Evolutionary conservation across 2,113 vertebrate genomes (phyloP).

Genomic region (Microtus ochrogaster): DNA sequence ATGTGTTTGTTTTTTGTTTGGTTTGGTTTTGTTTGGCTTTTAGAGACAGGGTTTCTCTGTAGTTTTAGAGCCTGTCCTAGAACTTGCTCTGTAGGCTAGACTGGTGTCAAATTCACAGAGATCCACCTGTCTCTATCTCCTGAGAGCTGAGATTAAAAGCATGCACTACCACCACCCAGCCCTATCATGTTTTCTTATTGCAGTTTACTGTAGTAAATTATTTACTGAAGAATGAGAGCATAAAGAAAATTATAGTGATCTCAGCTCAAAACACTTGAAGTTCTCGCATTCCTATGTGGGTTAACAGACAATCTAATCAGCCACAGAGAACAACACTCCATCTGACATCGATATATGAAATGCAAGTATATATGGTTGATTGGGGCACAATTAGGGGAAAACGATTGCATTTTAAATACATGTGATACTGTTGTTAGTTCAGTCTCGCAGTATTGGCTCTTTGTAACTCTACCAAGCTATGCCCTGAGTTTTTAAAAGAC

Average conservation of each 20-base stretch:
- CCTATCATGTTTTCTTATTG: slow-evolving; percentile 34
- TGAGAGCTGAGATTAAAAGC: too few relatives aligned
- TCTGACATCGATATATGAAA: neutral
- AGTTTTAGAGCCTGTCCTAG: too few relatives aligned
- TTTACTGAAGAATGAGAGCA: slow-evolving; percentile 68
- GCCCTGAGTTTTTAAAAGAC: neutral
- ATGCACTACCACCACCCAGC: too few relatives aligned
- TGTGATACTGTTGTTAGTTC: neutral
- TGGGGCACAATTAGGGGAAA: neutral
- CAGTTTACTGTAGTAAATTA: slow-evolving; percentile 65
- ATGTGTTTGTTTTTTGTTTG: too few relatives aligned
- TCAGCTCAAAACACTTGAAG: slow-evolving; percentile 47
- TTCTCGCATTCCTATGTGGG: slow-evolving; percentile 50
- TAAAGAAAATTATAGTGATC: slow-evolving; percentile 65
- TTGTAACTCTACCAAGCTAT: neutral
- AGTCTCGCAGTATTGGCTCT: neutral
- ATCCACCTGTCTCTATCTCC: too few relatives aligned
- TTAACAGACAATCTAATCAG: slow-evolving; percentile 14
- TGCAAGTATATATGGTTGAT: neutral
- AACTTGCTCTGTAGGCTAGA: too few relatives aligned
- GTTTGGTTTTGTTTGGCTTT: too few relatives aligned
- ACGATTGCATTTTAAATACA: neutral
- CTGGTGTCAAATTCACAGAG: too few relatives aligned
- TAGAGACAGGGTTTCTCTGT: too few relatives aligned
- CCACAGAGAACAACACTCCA: neutral